phyloP scores from a whole-genome alignment of 2,113 vertebrate genomes.

The Pontoporia blainvillei region DNA sequence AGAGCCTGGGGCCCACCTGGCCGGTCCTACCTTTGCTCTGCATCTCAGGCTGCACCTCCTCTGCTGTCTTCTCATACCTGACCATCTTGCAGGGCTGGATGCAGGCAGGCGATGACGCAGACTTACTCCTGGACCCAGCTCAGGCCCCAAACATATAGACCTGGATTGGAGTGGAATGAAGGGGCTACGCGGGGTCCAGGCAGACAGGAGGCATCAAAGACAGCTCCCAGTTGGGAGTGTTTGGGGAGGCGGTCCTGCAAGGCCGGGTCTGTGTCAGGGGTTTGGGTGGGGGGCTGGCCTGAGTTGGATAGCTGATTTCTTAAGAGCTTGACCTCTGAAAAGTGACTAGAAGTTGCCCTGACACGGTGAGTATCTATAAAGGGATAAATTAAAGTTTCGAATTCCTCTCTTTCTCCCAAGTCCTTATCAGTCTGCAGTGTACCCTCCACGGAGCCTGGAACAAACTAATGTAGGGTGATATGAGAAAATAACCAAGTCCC shows the following conservation, averaged over 20 bases:
- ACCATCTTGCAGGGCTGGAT: not conserved
- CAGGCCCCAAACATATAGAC: not conserved
- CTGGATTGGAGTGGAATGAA: not conserved
- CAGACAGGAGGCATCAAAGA: not conserved
- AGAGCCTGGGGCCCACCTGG: not conserved
- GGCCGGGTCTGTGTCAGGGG: too few species aligned
- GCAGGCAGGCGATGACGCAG: not conserved
- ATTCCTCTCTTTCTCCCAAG: not conserved
- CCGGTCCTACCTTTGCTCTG: accelerated
- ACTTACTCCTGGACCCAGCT: not conserved
- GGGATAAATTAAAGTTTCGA: not conserved
- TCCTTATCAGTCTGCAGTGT: not conserved
- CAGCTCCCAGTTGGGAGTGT: not conserved
- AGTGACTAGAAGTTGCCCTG: not conserved
- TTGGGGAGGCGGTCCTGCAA: not conserved
- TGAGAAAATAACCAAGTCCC: not conserved
- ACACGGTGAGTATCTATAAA: not conserved
- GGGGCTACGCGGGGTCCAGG: not conserved
- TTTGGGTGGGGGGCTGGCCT: not conserved
- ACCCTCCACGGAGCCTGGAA: not conserved
- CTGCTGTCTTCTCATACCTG: not conserved
- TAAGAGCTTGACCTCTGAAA: not conserved
- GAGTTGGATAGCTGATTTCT: not conserved
- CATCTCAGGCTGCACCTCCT: not conserved
- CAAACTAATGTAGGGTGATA: not conserved